These are phyloP conservation scores for Drosophila histrio DNA, from an alignment of 2,888 invertebrate species.

Conservation along the genomic window DNA sequence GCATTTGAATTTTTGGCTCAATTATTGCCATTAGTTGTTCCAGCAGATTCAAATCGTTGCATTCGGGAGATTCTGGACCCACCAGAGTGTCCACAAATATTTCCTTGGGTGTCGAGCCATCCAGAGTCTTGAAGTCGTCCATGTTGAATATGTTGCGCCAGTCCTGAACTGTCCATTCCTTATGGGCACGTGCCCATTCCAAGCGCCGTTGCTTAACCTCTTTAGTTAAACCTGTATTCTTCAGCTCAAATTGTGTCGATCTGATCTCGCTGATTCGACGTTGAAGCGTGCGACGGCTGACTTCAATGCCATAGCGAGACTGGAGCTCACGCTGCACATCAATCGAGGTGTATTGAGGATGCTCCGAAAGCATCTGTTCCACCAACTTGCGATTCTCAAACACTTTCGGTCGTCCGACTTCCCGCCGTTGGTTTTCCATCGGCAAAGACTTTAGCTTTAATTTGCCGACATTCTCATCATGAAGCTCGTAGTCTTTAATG, in stretches of 20 bases:
- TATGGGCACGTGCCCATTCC: slow-evolving; percentile 60
- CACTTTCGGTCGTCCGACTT: slow-evolving; percentile 63
- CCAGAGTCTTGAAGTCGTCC: slow-evolving; percentile 52
- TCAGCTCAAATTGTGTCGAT: slow-evolving; percentile 8
- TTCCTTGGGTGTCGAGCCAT: slow-evolving; percentile 42
- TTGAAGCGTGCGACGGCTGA: slow-evolving; percentile 64
- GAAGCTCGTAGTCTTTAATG: slow-evolving; percentile 24
- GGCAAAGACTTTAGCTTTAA: slow-evolving; percentile 14
- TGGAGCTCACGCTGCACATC: slow-evolving; percentile 57
- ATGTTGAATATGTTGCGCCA: slow-evolving; percentile 73
- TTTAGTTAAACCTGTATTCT: slow-evolving; percentile 9
- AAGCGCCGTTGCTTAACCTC: slow-evolving; percentile 27
- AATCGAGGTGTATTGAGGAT: slow-evolving; percentile 61
- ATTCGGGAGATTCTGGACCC: slow-evolving; percentile 47
- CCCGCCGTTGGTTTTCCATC: slow-evolving; percentile 22
- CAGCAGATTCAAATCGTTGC: slow-evolving; percentile 58
- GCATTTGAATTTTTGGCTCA: slow-evolving; percentile 47
- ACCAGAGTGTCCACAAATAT: slow-evolving; percentile 62
- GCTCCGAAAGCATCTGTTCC: slow-evolving; percentile 40
- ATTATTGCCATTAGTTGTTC: slow-evolving; percentile 65
- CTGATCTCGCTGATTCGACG: slow-evolving; percentile 65
- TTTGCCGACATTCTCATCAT: slow-evolving; percentile 22
- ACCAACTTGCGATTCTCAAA: slow-evolving; percentile 57
- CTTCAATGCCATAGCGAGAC: slow-evolving; percentile 53
- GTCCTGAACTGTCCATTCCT: slow-evolving; percentile 58